Base-by-base conservation (phyloP, 2,888 invertebrate species). In the Merodon equestris region DNA sequence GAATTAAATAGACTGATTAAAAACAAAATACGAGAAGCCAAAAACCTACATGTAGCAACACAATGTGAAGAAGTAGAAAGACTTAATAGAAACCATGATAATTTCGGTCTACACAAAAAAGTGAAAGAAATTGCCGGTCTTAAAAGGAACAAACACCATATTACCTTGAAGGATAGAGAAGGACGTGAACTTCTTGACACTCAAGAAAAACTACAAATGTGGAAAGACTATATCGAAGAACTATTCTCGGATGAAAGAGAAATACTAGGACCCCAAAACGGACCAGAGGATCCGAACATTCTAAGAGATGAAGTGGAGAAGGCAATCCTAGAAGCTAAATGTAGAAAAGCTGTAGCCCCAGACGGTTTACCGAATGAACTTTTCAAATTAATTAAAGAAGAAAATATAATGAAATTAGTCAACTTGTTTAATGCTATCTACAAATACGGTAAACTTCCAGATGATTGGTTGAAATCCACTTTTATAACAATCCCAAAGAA, bases 21-120 rank as follows among this genome's bases (percentile, higher is more conserved):
- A 45, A 15, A 45, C 17, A 45, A 45, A 45, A 45, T 1, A 9
- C 9, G 45, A 9, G 45, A 45, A 45, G 15, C 45, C 15, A 45
- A 45, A 15, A 45, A 45, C 45, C 14, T 10, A 7, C 15, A 45
- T 15, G 4, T 45, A 17, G 9, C 40, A 40, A 45, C 15, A 45
- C 13, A 45, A 45, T 27, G 14, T 13, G n/a, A n/a, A n/a, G n/a
- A n/a, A n/a, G n/a, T n/a, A n/a, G n/a, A n/a, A n/a, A n/a, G n/a
- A n/a, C 45, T 13, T 15, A 9, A 45, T n/a, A n/a, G n/a, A n/a
- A n/a, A n/a, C n/a, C n/a, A n/a, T n/a, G n/a, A n/a, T 15, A 13
- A 14, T 14, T 45, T 45, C 15, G 14, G 14, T 14, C 15, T 45
- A n/a, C 45, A 45, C 14, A 45, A 54, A 53, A 54, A 54, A 54